phyloP scores from a whole-genome alignment of 2,113 vertebrate genomes.

The Rhineura floridana region DNA sequence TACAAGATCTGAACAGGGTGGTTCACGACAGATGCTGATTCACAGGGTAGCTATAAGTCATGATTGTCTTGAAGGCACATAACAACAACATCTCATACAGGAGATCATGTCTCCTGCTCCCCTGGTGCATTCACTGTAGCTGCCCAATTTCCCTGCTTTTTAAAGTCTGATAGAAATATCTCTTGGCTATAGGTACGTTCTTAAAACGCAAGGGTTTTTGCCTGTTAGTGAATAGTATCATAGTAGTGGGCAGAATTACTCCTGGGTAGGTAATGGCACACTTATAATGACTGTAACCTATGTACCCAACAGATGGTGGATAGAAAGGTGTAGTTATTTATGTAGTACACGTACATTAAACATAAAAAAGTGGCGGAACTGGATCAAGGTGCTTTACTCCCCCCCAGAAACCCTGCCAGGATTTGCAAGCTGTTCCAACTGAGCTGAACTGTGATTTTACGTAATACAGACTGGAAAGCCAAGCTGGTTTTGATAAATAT shows the following conservation, averaged over 20 bases:
- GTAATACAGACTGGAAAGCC: background rate
- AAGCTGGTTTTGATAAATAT: background rate
- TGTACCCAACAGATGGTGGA: background rate
- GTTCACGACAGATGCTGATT: no score
- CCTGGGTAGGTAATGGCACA: background rate
- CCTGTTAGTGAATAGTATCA: background rate
- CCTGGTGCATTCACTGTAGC: no score
- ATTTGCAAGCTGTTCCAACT: background rate
- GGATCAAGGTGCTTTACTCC: background rate
- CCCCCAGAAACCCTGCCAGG: background rate
- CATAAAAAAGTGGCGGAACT: background rate
- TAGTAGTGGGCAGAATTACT: background rate
- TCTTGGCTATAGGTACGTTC: no score
- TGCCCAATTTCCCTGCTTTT: no score
- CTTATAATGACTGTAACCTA: background rate
- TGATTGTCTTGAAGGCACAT: no score
- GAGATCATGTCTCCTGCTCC: no score
- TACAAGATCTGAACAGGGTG: no score
- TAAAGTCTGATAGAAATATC: no score
- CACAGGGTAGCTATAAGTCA: no score
- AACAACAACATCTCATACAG: no score
- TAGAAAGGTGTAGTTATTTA: background rate
- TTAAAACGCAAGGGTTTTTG: no score
- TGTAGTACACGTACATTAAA: background rate
- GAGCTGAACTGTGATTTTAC: background rate